Evolutionary conservation across 2,113 vertebrate species (phyloP), one percentile per base, ranked within the genome.

Genomic region (Monopterus albus): DNA sequence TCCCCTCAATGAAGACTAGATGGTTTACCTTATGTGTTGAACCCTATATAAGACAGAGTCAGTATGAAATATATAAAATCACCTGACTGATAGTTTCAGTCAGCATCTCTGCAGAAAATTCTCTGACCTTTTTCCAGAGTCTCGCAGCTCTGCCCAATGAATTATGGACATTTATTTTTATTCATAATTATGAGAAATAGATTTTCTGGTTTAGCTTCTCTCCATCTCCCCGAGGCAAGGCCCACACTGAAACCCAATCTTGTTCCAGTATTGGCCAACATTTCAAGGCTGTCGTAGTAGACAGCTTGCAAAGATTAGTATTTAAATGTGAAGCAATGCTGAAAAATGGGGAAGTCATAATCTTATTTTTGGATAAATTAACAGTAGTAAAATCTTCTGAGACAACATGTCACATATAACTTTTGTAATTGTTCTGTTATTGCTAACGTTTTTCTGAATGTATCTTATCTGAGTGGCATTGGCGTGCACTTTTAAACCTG

Each of bases 111-210:
- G 60, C 39, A 59, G 55, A 63, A 46, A 50, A 33, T 56, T 51
- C 35, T 55, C 45, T 6, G 15, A 68, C 73, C 47, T 87, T 77
- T 64, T 75, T 28, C 43, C 39, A 76, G 52, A 25, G 51, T 71
- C 71, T 85, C 57, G 11, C 18, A 29, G 74, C 77, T 71, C 55
- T 39, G 58, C 61, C 75, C 52, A 63, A 74, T 75, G 51, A 78
- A 75, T 84, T 82, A 81, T 75, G 47, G 79, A 81, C 69, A 72
- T 83, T 66, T 9, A 78, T 86, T 85, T 74, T 75, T 60, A 60
- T 65, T 75, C 69, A 75, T 82, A 85, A 88, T 90, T 87, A 84
- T 82, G 78, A 86, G n/a, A 72, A 66, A 88, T 88, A 20, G 84
- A 88, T 86, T 86, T 86, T 85, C 68, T 76, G 61, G 42, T 78